Evolutionary conservation across 92 coral and sea anemone species (phyloP), one percentile per base, ranked within the genome.

Genomic region (Epizoanthus illoricatus): DNA sequence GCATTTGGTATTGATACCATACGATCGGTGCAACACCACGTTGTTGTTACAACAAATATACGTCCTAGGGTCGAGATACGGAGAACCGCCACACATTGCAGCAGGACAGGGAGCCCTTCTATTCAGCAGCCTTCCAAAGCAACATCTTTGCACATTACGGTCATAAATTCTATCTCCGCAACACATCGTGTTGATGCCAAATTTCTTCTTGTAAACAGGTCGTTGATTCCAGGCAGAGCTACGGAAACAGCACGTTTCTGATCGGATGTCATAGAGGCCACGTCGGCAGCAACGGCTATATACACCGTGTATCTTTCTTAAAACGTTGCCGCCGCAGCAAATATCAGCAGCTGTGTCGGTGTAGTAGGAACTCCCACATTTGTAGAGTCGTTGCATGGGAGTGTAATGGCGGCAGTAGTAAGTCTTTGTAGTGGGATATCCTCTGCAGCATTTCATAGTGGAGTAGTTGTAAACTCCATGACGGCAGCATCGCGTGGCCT

Each of bases 381-480:
- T 43, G 60, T 45, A 20, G 18, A 33, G 58, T 39, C 5, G 18
- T 18, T 20, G 73, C 55, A 28, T 1, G 36, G 36, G 36, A 28
- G 36, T 28, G 36, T 69, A 9, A 10, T 16, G 20, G 20, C 40
- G 57, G 42, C 76, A 71, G 6, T 49, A 3, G 16, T 47, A 47
- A n/a, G 47, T 43, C 16, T 71, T 71, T 7, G 76, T n/a, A 5
- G 47, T 49, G 76, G 76, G 76, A 20, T 47, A 43, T 20, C 76
- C 76, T 33, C 20, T 71, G 76, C 76, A 71, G 60, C 76, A 71
- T 49, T 47, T 71, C 76, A 71, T 71, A 2, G 76, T 71, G 76
- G 23, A 12, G 60, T 19, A 45, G 59, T 71, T 71, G 57, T 49
- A 43, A 43, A 71, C 76, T 21, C 76, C 76, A 17, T 2, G 33